Base-by-base conservation (phyloP, 2,113 vertebrate species). In the Gambusia holbrooki region DNA sequence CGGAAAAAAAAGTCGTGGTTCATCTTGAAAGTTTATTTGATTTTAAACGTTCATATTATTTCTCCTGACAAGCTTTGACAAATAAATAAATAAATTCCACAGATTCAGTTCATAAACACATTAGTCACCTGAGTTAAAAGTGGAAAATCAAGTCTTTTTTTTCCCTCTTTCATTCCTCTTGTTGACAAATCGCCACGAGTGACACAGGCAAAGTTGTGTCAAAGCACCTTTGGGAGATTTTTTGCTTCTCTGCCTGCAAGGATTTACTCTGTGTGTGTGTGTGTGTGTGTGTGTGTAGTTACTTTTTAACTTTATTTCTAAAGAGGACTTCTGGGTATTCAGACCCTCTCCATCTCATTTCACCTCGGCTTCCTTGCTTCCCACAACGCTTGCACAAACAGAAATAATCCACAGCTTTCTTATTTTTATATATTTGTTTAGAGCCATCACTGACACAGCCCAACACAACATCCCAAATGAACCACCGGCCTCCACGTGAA, bases 1-100 rank as follows among this genome's bases (percentile, higher is more conserved):
- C 33, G 45, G 61, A 82, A 88, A 84, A 80, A 80, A 48, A 48
- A 69, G 7, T 64, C 29, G 45, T n/a, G 58, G 70, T 84, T 79
- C 17, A 25, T 65, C 62, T 2, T 0, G 62, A 79, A 87, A 71
- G 62, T 70, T 74, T 71, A 84, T 88, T 85, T 86, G 66, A 81
- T 80, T 84, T 87, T 74, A 77, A 67, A 70, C 51, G 71, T 73
- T 42, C 51, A 67, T 72, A 70, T 76, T 81, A 45, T 62, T 70
- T 79, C 71, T 79, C 22, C 74, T 64, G 69, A 81, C 54, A 71
- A 73, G 62, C 61, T 62, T 58, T 83, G 86, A 67, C 67, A 76
- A 83, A 81, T 73, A 66, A 51, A 81, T 75, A 28, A 61, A 65
- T 63, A 65, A 75, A 66, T 70, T 77, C 45, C 0, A 32, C 32